These are phyloP conservation scores for Tuberolachnus salignus DNA, from an alignment of 2,888 invertebrate species.

Conservation along the genomic window DNA sequence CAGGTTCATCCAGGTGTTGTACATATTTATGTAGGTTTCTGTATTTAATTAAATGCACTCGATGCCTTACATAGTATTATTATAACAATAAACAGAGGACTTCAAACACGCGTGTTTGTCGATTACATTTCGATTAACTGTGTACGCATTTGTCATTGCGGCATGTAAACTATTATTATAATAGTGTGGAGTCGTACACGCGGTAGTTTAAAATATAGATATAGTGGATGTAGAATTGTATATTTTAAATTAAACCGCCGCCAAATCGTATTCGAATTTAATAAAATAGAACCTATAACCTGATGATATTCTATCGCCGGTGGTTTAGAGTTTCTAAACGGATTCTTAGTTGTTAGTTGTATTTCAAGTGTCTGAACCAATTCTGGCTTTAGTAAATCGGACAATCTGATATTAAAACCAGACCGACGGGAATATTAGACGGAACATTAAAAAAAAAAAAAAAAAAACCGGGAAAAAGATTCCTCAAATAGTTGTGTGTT, in stretches of 20 bases:
- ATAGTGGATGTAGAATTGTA: not conserved
- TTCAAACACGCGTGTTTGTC: not conserved
- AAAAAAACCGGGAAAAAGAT: no score
- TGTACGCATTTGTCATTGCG: not conserved
- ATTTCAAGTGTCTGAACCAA: no score
- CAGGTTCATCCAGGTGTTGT: constrained; percentile 31
- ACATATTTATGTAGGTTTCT: not conserved
- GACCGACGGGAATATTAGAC: no score
- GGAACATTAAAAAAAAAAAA: no score
- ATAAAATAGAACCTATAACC: not conserved
- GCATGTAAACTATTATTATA: constrained; percentile 10
- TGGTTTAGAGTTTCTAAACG: no score
- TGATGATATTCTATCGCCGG: not conserved
- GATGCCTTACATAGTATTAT: no score
- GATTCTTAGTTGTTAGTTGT: no score
- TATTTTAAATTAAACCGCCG: constrained; percentile 3
- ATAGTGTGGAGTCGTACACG: not conserved
- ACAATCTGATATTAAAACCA: no score
- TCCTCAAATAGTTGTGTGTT: no score
- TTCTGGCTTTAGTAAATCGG: no score
- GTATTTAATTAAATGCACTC: not conserved
- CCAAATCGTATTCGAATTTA: not conserved
- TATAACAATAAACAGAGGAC: not conserved
- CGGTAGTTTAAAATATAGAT: not conserved
- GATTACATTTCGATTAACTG: constrained; percentile 6